Conservation (phyloP, 2,888 invertebrate species). For the Acanthosepion lycidas region DNA sequence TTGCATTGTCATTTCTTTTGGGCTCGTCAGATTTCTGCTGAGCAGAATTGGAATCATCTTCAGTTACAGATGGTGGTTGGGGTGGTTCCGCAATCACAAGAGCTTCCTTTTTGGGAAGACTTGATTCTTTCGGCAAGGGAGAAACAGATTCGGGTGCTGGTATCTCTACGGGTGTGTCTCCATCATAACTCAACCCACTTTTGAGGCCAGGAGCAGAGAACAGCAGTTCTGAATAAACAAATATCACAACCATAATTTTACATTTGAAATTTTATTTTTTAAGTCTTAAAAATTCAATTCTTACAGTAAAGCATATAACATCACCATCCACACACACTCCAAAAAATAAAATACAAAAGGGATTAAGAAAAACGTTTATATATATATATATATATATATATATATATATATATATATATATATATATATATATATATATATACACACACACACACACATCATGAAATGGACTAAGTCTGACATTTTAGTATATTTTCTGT, state of each 20-base stretch:
- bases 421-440: too few species aligned
- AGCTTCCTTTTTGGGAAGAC: not conserved
- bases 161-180: constrained; percentile 77
- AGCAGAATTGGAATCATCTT: not conserved
- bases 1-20: not conserved
- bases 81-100: not conserved
- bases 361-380: too few species aligned
- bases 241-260: constrained; percentile 37
- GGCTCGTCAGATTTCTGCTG: not conserved
- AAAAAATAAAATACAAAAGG: too few species aligned
- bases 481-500: too few species aligned
- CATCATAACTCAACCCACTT: constrained; percentile 72
- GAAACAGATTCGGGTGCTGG: constrained; percentile 70
- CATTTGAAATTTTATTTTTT: not conserved
- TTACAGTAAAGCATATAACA: too few species aligned
- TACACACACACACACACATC: too few species aligned
- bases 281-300: not conserved
- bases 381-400: too few species aligned
- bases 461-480: too few species aligned
- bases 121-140: constrained; percentile 54
- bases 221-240: constrained; percentile 77
- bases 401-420: too few species aligned
- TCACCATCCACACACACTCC: too few species aligned
- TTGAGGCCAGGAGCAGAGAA: constrained; percentile 83
- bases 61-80: not conserved